A percentile compares a stretch with the other conserved stretches of the same genome.
phyloP scores from a whole-genome alignment of 2,888 invertebrate species.

The Orchesellides sinensis region DNA sequence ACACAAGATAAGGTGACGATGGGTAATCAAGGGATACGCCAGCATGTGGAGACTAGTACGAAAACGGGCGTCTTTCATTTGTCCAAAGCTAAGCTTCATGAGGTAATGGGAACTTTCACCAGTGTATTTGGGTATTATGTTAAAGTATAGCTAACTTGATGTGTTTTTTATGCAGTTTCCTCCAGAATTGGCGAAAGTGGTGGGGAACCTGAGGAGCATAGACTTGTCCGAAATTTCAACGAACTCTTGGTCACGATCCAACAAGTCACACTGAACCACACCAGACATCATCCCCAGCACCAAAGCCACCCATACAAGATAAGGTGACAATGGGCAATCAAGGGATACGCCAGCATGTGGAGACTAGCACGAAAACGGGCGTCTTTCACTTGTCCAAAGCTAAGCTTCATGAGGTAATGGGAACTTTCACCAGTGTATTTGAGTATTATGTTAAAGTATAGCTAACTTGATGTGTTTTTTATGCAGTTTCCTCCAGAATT shows the following conservation, averaged over 20 bases:
- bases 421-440: background rate
- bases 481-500: conserved; percentile 82
- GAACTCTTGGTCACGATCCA: too few relatives aligned
- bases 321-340: conserved; percentile 89
- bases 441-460: background rate
- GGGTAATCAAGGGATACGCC: conserved; percentile 94
- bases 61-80: conserved; percentile 97
- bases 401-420: conserved; percentile 84
- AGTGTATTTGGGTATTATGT: background rate
- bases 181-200: conserved; percentile 82
- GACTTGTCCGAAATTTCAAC: too few relatives aligned
- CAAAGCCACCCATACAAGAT: background rate
- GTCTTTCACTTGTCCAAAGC: conserved; percentile 91
- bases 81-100: conserved; percentile 88
- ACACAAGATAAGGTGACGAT: conserved; percentile 78
- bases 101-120: conserved; percentile 77
- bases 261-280: too few relatives aligned
- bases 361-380: conserved; percentile 97
- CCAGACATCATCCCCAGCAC: background rate
- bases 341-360: conserved; percentile 92
- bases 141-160: conserved; percentile 15
- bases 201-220: conserved; percentile 87
- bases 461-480: conserved; percentile 37
- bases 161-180: conserved; percentile 79
- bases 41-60: conserved; percentile 95